Conservation (phyloP, 2,113 vertebrate species). For the Argyrosomus japonicus region DNA sequence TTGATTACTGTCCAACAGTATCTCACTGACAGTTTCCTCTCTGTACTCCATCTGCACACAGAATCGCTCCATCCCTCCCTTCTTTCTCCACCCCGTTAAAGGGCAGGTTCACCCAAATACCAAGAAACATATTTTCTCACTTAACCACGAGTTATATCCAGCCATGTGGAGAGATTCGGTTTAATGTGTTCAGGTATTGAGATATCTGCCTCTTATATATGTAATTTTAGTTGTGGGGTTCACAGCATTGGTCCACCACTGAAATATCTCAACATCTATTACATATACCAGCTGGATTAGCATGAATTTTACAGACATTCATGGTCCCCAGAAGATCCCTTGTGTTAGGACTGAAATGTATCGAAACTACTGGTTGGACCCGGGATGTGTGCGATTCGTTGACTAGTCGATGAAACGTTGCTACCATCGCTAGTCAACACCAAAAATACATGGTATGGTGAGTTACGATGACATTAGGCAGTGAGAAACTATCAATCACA, state of each 20-base stretch:
- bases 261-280: not conserved
- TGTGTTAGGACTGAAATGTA: too few relatives aligned
- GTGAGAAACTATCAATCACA: too few relatives aligned
- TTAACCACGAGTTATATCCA: not conserved
- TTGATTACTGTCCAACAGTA: conserved; percentile 60
- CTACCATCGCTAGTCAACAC: too few relatives aligned
- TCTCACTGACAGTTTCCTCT: conserved; percentile 63
- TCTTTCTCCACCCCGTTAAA: conserved; percentile 10
- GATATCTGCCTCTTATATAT: not conserved
- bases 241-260: not conserved
- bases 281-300: too few relatives aligned
- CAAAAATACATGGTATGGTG: too few relatives aligned
- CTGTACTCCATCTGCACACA: conserved; percentile 62
- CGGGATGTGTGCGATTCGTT: too few relatives aligned
- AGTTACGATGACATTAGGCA: too few relatives aligned
- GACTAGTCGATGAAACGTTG: too few relatives aligned
- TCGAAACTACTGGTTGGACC: too few relatives aligned
- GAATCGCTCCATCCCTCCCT: conserved; percentile 8
- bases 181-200: conserved; percentile 2
- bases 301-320: too few relatives aligned
- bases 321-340: too few relatives aligned
- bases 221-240: too few relatives aligned
- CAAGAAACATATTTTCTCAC: conserved; percentile 30
- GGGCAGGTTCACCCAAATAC: conserved; percentile 42
- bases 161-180: not conserved